Conservation (phyloP, 1,140 invertebrate species). For the Penaeus japonicus region DNA sequence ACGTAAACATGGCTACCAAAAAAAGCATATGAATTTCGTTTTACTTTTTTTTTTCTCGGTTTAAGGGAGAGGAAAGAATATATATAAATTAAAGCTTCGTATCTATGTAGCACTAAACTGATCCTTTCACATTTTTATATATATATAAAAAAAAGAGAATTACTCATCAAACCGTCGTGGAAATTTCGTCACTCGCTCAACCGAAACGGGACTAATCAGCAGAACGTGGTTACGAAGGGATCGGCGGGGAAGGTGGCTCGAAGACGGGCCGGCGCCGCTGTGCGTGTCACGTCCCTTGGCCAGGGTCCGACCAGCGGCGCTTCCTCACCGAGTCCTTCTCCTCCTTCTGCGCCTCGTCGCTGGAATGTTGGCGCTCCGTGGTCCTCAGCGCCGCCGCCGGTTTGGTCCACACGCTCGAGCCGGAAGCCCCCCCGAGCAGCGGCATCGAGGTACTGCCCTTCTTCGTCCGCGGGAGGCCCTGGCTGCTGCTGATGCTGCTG, state of each 20-base stretch:
- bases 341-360: conserved; percentile 44
- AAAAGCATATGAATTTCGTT: no score
- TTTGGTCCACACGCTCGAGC: conserved; percentile 3
- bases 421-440: background rate
- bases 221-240: background rate
- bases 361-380: conserved; percentile 44
- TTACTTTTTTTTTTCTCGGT: no score
- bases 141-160: no score
- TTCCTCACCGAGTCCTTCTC: conserved; percentile 43
- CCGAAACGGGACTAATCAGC: background rate
- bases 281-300: conserved; percentile 40
- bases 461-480: background rate
- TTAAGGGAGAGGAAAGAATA: no score
- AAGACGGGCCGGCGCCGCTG: background rate
- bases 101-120: no score
- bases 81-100: no score
- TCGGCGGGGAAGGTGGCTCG: background rate
- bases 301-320: conserved; percentile 45
- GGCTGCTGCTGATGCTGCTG: background rate
- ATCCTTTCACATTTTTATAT: no score
- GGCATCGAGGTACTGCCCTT: conserved; percentile 9
- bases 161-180: no score
- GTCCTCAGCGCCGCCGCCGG: conserved; percentile 11
- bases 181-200: no score
- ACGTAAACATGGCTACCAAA: no score